Percentiles rank a stretch among this genome's conserved stretches.
These are phyloP conservation scores for Pipistrellus nathusii DNA, from an alignment of 2,797 vertebrate genomes.

Conservation along the genomic window DNA sequence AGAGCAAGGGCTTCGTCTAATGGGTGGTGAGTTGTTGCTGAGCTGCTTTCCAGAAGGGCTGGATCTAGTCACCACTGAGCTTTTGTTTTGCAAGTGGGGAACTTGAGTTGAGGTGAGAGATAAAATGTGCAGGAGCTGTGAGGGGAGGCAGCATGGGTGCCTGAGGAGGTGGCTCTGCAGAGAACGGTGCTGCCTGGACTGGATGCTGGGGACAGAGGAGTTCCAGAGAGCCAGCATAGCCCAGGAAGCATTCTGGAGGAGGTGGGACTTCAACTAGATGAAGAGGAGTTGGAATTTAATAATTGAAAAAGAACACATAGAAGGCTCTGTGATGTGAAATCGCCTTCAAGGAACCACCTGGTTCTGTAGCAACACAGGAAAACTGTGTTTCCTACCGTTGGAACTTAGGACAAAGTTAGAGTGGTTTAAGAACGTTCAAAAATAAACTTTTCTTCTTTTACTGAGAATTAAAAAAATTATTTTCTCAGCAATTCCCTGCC, in stretches of 20 bases:
- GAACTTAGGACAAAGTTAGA: not conserved
- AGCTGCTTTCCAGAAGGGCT: not conserved
- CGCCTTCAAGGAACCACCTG: not conserved
- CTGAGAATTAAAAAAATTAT: not conserved
- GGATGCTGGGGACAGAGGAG: not conserved
- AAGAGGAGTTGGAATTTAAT: not conserved
- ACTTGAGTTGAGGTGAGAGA: not conserved
- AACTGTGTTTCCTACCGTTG: not conserved
- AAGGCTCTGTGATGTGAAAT: not conserved
- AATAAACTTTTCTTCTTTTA: not conserved
- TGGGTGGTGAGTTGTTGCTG: not conserved
- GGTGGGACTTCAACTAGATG: not conserved
- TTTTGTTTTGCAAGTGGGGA: not conserved
- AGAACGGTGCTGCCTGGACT: not conserved
- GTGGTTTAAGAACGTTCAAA: not conserved
- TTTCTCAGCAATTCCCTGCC: constrained; percentile 71
- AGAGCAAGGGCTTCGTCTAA: not conserved
- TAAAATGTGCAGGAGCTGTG: not conserved
- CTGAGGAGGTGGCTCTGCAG: not conserved
- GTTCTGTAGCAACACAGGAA: not conserved
- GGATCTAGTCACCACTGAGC: not conserved
- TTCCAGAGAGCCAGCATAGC: not conserved
- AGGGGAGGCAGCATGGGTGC: not conserved
- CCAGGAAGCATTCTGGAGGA: not conserved
- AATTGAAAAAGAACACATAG: not conserved